phyloP scores from a whole-genome alignment of 2,113 vertebrate species.

The Erythrolamprus reginae region DNA sequence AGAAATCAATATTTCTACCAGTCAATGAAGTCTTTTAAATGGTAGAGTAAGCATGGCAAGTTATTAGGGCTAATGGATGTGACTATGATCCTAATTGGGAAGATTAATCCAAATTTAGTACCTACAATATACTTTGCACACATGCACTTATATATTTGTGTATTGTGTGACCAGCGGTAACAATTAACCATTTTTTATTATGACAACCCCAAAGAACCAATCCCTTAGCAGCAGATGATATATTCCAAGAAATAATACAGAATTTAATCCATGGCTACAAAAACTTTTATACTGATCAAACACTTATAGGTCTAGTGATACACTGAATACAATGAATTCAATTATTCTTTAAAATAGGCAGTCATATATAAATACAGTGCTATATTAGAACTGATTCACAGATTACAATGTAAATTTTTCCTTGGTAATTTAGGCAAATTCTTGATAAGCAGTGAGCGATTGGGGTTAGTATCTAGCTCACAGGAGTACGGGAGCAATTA shows the following conservation, averaged over 20 bases:
- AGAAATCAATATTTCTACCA: not conserved
- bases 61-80: not conserved
- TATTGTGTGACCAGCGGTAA: not conserved
- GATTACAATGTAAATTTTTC: not conserved
- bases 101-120: not conserved
- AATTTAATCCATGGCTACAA: not conserved
- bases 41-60: not conserved
- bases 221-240: not conserved
- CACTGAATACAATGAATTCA: not conserved
- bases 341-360: not conserved
- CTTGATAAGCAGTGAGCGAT: not conserved
- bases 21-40: not conserved
- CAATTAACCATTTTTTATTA: not conserved
- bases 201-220: not conserved
- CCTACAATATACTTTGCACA: not conserved
- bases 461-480: not conserved
- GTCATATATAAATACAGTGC: not conserved
- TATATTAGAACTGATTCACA: not conserved
- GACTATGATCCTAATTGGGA: not conserved
- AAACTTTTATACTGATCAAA: not conserved
- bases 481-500: not conserved
- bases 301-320: not conserved
- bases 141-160: not conserved
- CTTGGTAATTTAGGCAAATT: not conserved
- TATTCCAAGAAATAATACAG: not conserved